These are phyloP conservation scores for Palythoa grandis DNA, from an alignment of 92 coral and sea anemone species.

Conservation along the genomic window DNA sequence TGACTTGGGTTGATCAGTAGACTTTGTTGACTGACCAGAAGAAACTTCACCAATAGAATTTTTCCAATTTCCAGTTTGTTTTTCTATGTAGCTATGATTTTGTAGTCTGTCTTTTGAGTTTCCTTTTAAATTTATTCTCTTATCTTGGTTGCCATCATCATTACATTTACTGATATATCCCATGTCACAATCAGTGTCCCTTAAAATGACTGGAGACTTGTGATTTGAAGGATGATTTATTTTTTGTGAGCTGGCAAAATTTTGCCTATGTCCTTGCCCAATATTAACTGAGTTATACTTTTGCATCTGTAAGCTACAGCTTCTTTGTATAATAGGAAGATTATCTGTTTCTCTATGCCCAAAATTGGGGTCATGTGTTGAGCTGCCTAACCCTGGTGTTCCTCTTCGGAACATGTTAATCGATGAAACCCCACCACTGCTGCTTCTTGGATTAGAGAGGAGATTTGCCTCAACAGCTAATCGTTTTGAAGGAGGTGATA, in stretches of 20 bases:
- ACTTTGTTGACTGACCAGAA: background rate
- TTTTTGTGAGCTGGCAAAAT: background rate
- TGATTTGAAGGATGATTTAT: background rate
- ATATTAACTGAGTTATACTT: background rate
- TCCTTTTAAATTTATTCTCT: background rate
- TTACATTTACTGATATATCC: background rate
- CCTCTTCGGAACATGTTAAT: background rate
- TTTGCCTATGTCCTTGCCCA: background rate
- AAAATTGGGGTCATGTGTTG: background rate
- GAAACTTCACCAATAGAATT: background rate
- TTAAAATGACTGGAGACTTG: background rate
- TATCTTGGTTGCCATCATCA: background rate
- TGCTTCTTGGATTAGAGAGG: background rate
- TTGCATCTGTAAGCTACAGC: background rate
- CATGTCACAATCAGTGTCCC: background rate
- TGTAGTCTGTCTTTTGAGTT: background rate
- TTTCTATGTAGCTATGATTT: background rate
- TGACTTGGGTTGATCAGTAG: background rate
- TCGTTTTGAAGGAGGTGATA: constrained; percentile 36
- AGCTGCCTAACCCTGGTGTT: background rate
- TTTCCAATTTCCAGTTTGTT: background rate
- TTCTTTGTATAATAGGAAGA: background rate
- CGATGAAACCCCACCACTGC: background rate
- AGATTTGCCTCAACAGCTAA: background rate
- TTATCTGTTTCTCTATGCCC: background rate